Percentiles rank a stretch among this genome's conserved stretches.
phyloP scores from a whole-genome alignment of 2,888 invertebrate genomes.

The Pollenia labialis region DNA sequence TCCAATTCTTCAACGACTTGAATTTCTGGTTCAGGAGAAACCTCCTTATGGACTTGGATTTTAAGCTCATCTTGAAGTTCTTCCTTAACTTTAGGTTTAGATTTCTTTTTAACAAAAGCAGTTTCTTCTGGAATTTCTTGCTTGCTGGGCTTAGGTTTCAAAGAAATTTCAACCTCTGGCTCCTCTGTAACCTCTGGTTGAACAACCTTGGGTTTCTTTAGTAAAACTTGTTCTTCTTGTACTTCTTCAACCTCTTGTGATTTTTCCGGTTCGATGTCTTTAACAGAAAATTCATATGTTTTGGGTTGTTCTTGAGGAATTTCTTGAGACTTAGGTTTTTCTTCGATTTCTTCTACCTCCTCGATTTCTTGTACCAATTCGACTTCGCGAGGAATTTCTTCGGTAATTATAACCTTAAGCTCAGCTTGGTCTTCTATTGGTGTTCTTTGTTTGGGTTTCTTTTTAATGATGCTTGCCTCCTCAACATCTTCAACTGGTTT shows the following conservation, averaged over 20 bases:
- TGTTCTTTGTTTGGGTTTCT: conserved; percentile 77
- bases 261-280: conserved; percentile 52
- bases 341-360: conserved; percentile 77
- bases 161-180: conserved; percentile 78
- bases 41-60: conserved; percentile 73
- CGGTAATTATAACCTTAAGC: conserved; percentile 79
- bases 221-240: conserved; percentile 63
- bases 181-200: conserved; percentile 74
- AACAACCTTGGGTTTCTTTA: conserved; percentile 74
- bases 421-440: conserved; percentile 79
- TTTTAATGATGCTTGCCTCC: conserved; percentile 79
- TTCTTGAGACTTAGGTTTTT: conserved; percentile 60
- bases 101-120: conserved; percentile 74
- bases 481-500: conserved; percentile 78
- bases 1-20: conserved; percentile 75
- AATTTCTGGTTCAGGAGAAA: conserved; percentile 74
- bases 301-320: conserved; percentile 63
- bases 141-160: conserved; percentile 77
- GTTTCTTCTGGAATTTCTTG: conserved; percentile 76
- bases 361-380: conserved; percentile 78
- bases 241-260: conserved; percentile 70
- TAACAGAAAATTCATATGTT: conserved; percentile 56
- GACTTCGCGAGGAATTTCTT: conserved; percentile 77
- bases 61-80: conserved; percentile 74
- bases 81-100: conserved; percentile 63